Evolutionary conservation across 2,113 vertebrate genomes (phyloP), one percentile per base, ranked within the genome.

Genomic region (Eubucco bourcierii): DNA sequence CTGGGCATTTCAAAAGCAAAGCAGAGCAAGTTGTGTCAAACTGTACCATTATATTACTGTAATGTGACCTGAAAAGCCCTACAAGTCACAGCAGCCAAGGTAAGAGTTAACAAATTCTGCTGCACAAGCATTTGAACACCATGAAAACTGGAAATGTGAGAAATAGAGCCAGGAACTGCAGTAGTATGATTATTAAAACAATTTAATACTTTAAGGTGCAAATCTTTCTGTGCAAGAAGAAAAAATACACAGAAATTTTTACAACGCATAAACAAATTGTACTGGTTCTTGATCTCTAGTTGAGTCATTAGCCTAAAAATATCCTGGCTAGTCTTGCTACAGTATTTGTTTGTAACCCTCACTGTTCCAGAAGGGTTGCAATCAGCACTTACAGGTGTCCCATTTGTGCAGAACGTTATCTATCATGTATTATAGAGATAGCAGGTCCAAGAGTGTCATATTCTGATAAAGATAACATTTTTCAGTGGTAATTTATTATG

Each of bases 301-400:
- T 93, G 92, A 94, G 87, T 96, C 95, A 97, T 83, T 87, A 63
- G 31, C 64, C 93, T 97, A 97, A 96, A 96, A 97, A 97, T 97
- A 97, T 34, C 72, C 59, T 59, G 72, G 37, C 73, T 91, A 68
- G 88, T 91, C 90, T 94, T 87, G 73, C 78, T 82, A 77, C 77
- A 94, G 90, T 59, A 95, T 81, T 94, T 92, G 80, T 90, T 63
- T 80, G 88, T 91, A 96, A 95, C 93, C 64, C 92, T 95, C 63
- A 73, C 78, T 95, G 90, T 93, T 88, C 95, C 72, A 94, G 81
- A 46, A 89, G 76, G 34, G 41, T 50, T 93, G 78, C 56, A 92
- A 50, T 83, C 73, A 88, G 52, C 50, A 76, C 33, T 95, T 92
- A 31, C 15, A 37, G 14, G 10, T 52, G 64, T 66, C 77, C 94